Percentiles rank a stretch among this genome's conserved stretches.
Evolutionary conservation across 2,888 invertebrate species (phyloP).

Genomic region (Sesia bembeciformis): DNA sequence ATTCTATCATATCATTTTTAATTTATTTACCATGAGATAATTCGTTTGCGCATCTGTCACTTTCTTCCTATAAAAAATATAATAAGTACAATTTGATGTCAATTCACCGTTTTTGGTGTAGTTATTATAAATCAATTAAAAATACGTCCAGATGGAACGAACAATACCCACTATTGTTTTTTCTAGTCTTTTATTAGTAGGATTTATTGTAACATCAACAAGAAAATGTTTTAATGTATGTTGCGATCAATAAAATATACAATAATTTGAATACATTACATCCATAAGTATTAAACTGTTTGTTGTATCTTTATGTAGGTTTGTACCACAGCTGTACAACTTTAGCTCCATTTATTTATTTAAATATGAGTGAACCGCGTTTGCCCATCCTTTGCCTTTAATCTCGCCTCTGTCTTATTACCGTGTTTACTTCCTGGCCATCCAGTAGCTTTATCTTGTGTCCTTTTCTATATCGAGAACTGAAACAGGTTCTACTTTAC

Average conservation of each 20-base stretch:
- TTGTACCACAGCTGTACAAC: neutral
- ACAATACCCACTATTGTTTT: too few species aligned
- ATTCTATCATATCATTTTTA: too few species aligned
- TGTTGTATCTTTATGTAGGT: neutral
- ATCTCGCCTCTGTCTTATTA: slow-evolving; percentile 32
- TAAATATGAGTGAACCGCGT: slow-evolving; percentile 60
- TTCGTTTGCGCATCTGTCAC: too few species aligned
- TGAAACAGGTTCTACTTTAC: neutral
- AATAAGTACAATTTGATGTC: too few species aligned
- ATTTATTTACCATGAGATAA: too few species aligned
- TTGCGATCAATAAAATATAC: neutral
- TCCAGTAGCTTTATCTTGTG: slow-evolving; percentile 13
- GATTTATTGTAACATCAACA: too few species aligned
- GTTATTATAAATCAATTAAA: too few species aligned
- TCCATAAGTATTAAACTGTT: neutral
- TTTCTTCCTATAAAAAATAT: too few species aligned
- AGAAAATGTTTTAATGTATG: too few species aligned
- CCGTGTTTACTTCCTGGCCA: slow-evolving; percentile 36
- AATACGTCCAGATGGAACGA: too few species aligned
- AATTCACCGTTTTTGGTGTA: too few species aligned
- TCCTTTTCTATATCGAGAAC: slow-evolving; percentile 4
- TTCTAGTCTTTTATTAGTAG: too few species aligned
- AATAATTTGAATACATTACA: neutral
- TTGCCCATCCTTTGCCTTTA: slow-evolving; percentile 49
- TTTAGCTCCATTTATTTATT: slow-evolving; percentile 58